A percentile compares a stretch with the other conserved stretches of the same genome.
phyloP scores from a whole-genome alignment of 1,140 invertebrate genomes.

The Episyrphus balteatus region DNA sequence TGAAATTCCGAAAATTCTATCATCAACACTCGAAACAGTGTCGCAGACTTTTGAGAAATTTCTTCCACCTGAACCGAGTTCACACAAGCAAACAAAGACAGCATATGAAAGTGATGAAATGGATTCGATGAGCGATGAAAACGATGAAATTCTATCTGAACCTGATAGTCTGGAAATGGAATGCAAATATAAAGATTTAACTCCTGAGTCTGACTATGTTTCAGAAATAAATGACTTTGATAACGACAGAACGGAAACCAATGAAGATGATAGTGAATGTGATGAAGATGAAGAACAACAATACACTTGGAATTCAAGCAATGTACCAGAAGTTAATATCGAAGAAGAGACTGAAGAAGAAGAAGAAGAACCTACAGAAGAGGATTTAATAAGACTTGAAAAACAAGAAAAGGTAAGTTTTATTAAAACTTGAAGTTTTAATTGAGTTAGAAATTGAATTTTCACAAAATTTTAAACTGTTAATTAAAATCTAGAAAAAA shows the following conservation, averaged over 20 bases:
- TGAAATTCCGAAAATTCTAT: conserved; percentile 31
- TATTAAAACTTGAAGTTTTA: neutral
- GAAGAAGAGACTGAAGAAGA: conserved; percentile 3
- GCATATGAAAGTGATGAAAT: conserved; percentile 1
- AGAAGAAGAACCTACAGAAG: conserved; percentile 1
- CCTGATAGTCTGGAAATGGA: conserved; percentile 3
- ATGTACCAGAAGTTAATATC: conserved; percentile 20
- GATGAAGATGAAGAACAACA: conserved; percentile 29
- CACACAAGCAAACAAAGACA: neutral
- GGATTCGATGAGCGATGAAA: conserved; percentile 1
- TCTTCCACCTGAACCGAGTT: conserved; percentile 7
- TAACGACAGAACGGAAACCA: conserved; percentile 2
- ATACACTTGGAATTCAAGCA: conserved; percentile 31
- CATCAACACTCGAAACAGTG: conserved; percentile 32
- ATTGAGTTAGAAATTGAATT: neutral
- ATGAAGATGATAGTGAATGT: conserved; percentile 10
- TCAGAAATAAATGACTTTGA: conserved; percentile 25
- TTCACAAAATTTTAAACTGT: conserved; percentile 1
- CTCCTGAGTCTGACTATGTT: conserved; percentile 35
- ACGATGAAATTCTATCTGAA: conserved; percentile 1
- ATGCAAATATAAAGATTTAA: conserved; percentile 26
- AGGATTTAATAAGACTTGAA: neutral
- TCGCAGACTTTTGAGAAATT: conserved; percentile 28
- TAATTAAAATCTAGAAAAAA: neutral
- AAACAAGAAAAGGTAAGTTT: conserved; percentile 5